These are phyloP conservation scores for Megaleporinus macrocephalus DNA, from an alignment of 2,113 vertebrate genomes.

Conservation along the genomic window DNA sequence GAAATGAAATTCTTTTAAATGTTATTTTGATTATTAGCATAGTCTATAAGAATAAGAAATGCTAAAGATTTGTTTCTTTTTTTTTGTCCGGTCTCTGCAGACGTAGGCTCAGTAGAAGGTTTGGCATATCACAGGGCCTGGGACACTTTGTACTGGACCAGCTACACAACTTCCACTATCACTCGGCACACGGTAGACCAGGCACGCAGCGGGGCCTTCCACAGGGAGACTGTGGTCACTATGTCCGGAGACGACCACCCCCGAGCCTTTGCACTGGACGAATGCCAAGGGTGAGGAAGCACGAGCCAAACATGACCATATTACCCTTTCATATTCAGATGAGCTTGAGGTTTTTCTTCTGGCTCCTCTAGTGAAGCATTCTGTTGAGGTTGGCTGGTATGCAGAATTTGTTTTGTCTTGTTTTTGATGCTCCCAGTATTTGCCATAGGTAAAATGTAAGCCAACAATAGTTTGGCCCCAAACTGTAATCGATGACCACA, in stretches of 20 bases:
- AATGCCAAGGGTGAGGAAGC: slow-evolving; percentile 91
- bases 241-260: slow-evolving; percentile 98
- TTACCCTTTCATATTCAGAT: neutral
- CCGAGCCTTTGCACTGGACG: slow-evolving; percentile 93
- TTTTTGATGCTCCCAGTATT: too few relatives aligned
- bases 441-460: too few relatives aligned
- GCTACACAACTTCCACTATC: slow-evolving; percentile 96
- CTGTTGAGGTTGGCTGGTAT: neutral
- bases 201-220: slow-evolving; percentile 86
- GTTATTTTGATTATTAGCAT: too few relatives aligned
- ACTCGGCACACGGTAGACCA: slow-evolving; percentile 95
- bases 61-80: too few relatives aligned
- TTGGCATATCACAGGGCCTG: slow-evolving; percentile 93
- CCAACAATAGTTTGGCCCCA: too few relatives aligned
- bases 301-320: neutral
- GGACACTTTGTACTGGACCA: slow-evolving; percentile 98
- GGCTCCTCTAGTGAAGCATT: slow-evolving; percentile 2
- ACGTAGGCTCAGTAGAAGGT: slow-evolving; percentile 96
- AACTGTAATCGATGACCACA: too few relatives aligned
- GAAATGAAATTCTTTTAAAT: too few relatives aligned
- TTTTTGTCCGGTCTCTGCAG: slow-evolving; percentile 66
- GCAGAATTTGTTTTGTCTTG: neutral
- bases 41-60: too few relatives aligned
- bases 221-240: slow-evolving; percentile 93
- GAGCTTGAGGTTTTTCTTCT: neutral